phyloP scores from a whole-genome alignment of 2,113 vertebrate genomes.

The Vombatus ursinus region DNA sequence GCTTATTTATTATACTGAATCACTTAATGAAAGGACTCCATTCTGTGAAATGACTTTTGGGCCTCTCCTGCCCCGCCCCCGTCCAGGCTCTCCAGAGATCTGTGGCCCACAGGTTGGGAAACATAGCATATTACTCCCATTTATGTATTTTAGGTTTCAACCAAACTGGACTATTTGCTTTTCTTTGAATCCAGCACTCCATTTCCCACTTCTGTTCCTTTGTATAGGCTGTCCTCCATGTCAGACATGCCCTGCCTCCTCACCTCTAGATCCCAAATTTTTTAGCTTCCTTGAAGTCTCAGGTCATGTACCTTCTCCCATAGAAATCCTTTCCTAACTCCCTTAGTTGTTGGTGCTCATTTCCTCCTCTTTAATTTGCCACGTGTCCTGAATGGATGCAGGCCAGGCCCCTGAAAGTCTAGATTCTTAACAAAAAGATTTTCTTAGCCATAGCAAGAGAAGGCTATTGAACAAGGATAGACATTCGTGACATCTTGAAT shows the following conservation, averaged over 20 bases:
- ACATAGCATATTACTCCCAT: neutral
- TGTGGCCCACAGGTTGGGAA: neutral
- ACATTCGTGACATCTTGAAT: neutral
- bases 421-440: neutral
- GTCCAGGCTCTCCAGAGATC: neutral
- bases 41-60: neutral
- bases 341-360: neutral
- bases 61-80: too few relatives aligned
- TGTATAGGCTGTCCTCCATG: too few relatives aligned
- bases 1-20: neutral
- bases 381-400: neutral
- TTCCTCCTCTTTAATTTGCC: neutral
- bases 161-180: neutral
- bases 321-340: neutral
- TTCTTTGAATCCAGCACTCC: neutral
- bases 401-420: neutral
- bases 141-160: neutral
- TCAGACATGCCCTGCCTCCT: neutral
- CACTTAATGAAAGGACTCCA: neutral
- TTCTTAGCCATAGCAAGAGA: neutral
- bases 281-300: neutral
- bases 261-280: neutral
- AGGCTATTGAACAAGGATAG: neutral
- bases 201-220: neutral
- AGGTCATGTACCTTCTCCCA: neutral